Base-by-base conservation (phyloP, 1,140 invertebrate species). In the Bombus pascuorum region DNA sequence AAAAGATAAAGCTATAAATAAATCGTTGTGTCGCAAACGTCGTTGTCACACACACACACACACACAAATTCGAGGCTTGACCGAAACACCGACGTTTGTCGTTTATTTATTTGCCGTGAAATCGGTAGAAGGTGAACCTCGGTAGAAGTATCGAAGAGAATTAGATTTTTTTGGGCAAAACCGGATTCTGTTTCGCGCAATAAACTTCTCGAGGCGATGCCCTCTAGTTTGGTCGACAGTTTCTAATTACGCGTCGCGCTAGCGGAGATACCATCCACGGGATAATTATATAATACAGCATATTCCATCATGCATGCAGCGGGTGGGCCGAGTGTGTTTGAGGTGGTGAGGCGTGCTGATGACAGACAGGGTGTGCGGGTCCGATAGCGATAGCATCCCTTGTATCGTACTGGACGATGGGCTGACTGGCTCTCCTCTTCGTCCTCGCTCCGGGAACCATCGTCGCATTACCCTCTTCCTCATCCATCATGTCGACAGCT, bases 401-500 rank as follows among this genome's bases (percentile, higher is more conserved):
- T 92, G 92, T 93, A 93, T 94, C 92, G 92, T 89, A 85, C 77
- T 90, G 92, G 90, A 91, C 91, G 91, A 91, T 91, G 91, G 92
- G 80, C 89, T 86, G 83, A 42, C 75, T 77, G 76, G 80, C 73
- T 85, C 86, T 90, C 86, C 82, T 90, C 86, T 90, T 93, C 90
- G 87, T 91, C 90, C 90, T 87, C 91, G 91, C 90, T 93, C 90
- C 90, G 91, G 92, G 86, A 90, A 91, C 91, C 89, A 90, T 90
- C 89, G 85, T 89, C 89, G 84, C 89, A 89, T 85, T 90, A 86
- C 93, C 90, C 92, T 92, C 87, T 79, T 89, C 89, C 93, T 93
- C 93, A 94, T 94, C 93, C 91, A 93, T 94, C 93, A 94, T 90
- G 93, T 91, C 93, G 93, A 94, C 93, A 93, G 93, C 92, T 94